A percentile compares a stretch with the other conserved stretches of the same genome.
Evolutionary conservation across 2,113 vertebrate species (phyloP).

Genomic region (Tursiops truncatus): DNA sequence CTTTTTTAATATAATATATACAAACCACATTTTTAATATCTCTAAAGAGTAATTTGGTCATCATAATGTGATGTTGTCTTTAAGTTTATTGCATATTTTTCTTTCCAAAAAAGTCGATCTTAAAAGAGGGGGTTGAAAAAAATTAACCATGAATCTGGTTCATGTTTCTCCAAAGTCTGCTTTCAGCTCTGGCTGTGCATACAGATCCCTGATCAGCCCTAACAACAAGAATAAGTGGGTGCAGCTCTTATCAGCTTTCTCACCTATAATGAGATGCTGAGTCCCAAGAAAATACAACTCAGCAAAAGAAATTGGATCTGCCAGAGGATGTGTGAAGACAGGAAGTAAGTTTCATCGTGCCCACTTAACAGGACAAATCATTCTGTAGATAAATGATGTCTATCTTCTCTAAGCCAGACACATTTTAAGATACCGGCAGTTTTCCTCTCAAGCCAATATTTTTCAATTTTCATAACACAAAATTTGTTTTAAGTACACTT

Average conservation of each 20-base stretch:
- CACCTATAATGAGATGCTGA: background rate
- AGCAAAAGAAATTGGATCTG: background rate
- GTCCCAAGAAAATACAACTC: background rate
- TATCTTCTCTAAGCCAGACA: background rate
- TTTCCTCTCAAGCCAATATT: conserved; percentile 14
- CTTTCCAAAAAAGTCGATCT: conserved; percentile 54
- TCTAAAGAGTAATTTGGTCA: background rate
- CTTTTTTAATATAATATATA: background rate
- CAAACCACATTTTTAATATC: background rate
- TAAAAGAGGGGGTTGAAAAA: background rate
- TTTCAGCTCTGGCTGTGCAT: background rate
- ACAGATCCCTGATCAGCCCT: no score
- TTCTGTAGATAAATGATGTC: background rate
- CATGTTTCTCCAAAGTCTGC: background rate
- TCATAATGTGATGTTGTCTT: background rate
- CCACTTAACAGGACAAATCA: background rate
- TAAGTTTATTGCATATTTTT: background rate
- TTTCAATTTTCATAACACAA: conserved; percentile 8
- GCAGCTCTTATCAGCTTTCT: background rate
- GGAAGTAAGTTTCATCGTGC: background rate
- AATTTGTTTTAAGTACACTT: background rate
- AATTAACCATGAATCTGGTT: conserved; percentile 4
- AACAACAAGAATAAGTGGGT: background rate
- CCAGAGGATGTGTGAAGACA: background rate
- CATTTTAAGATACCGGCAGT: background rate